Evolutionary conservation across 2,113 vertebrate species (phyloP), one percentile per base, ranked within the genome.

Genomic region (Ginglymostoma cirratum): DNA sequence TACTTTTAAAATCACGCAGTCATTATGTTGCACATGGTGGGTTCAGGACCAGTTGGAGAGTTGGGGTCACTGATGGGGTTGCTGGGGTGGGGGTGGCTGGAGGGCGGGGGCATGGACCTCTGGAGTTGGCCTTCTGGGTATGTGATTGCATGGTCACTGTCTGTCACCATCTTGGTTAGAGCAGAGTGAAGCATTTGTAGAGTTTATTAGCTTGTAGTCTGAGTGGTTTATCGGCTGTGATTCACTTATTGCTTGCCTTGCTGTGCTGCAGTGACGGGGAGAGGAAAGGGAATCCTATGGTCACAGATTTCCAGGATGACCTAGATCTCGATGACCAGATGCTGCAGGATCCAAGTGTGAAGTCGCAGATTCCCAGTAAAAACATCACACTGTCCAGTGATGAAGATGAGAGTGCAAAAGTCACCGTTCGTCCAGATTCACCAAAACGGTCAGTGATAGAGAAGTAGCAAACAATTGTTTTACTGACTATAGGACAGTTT

Each of bases 241-340:
- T 24, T 70, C 30, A 42, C 42, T 12, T 67, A 5, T 30, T 15
- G 14, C 19, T 38, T 66, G 89, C n/a, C 42, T 95, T 45, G 30
- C 85, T 55, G 69, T 95, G 0, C 67, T 80, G 66, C 97, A 99
- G 99, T 0, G 99, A 99, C 1, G 98, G 97, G 23, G 99, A 99
- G 86, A 96, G 96, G 0, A 97, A 96, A 0, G 98, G 98, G 23
- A 99, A 99, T 97, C 99, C 99, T 0, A 98, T 99, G 98, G 99
- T 99, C 34, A 98, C 99, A 0, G 97, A 97, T 21, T 98, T 99
- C 97, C 99, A 98, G 97, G 99, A 99, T 0, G 99, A 99, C 65
- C 97, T 99, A 76, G 99, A 99, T 96, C 97, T 97, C 0, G 98
- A 99, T n/a, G 99, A 99, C 96, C 97, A 96, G 27, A 97, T 97